These are phyloP conservation scores for Ochotona curzoniae DNA, from an alignment of 2,113 vertebrate species.

Conservation along the genomic window DNA sequence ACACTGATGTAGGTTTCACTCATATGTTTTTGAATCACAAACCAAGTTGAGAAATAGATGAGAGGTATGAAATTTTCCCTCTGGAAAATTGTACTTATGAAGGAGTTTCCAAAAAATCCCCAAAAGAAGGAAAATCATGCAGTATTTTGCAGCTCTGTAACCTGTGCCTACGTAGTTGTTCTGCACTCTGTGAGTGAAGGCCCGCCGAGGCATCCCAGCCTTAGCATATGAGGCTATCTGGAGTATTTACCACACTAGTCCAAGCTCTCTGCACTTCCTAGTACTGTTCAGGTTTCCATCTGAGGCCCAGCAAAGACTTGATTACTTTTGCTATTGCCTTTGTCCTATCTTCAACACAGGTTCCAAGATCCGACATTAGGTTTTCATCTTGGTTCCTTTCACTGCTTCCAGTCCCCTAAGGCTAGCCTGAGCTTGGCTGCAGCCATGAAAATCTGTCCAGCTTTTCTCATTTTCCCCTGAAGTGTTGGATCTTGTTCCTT, in stretches of 20 bases:
- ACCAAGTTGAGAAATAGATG: background rate
- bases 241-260: background rate
- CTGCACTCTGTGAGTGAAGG: background rate
- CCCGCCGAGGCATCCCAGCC: background rate
- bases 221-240: background rate
- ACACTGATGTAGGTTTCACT: background rate
- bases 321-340: background rate
- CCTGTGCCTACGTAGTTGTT: background rate
- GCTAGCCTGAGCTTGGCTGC: background rate
- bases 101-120: too few species aligned
- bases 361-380: background rate
- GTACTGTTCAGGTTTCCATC: background rate
- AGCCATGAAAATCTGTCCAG: background rate
- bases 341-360: background rate
- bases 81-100: background rate
- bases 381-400: conserved; percentile 4
- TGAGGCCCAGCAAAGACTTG: background rate
- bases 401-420: background rate
- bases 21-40: background rate
- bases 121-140: too few species aligned
- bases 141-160: too few species aligned
- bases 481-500: background rate
- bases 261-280: background rate
- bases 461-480: background rate
- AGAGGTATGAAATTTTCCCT: background rate